Evolutionary conservation across 2,888 invertebrate genomes (phyloP).

Genomic region (Amiota minor): DNA sequence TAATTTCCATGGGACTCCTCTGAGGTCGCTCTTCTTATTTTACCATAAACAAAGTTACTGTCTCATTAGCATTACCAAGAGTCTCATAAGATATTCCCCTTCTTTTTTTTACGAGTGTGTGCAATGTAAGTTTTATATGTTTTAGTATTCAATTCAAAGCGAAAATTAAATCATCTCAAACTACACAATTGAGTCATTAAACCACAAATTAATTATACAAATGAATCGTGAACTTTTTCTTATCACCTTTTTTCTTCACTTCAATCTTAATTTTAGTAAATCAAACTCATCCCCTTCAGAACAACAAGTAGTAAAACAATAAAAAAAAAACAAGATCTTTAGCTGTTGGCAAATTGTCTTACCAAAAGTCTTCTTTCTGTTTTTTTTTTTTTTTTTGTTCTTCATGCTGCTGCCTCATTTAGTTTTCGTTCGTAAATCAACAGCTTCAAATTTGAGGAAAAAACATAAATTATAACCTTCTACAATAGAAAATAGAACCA

Average conservation of each 20-base stretch:
- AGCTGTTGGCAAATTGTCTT: conserved; percentile 9
- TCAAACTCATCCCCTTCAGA: neutral
- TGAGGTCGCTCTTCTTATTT: too few relatives aligned
- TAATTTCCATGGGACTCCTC: too few relatives aligned
- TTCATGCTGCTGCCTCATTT: neutral
- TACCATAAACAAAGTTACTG: too few relatives aligned
- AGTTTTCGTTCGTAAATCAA: neutral
- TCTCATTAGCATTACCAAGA: too few relatives aligned
- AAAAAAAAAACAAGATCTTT: neutral
- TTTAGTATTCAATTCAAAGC: too few relatives aligned
- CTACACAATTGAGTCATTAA: conserved; percentile 63
- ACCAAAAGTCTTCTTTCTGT: neutral
- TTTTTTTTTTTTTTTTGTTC: neutral
- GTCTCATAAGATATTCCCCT: too few relatives aligned
- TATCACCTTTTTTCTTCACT: neutral
- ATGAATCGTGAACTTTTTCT: conserved; percentile 11
- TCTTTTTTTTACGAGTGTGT: too few relatives aligned
- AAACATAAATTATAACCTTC: neutral
- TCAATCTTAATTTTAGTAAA: neutral
- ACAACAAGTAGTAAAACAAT: too few relatives aligned
- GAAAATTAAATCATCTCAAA: conserved; percentile 4
- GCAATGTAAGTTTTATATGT: too few relatives aligned
- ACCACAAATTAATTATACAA: conserved; percentile 59
- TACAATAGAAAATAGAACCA: too few relatives aligned
- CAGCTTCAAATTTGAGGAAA: neutral